Evolutionary conservation across 2,797 vertebrate genomes (phyloP).

Genomic region (Acanthopagrus latus): DNA sequence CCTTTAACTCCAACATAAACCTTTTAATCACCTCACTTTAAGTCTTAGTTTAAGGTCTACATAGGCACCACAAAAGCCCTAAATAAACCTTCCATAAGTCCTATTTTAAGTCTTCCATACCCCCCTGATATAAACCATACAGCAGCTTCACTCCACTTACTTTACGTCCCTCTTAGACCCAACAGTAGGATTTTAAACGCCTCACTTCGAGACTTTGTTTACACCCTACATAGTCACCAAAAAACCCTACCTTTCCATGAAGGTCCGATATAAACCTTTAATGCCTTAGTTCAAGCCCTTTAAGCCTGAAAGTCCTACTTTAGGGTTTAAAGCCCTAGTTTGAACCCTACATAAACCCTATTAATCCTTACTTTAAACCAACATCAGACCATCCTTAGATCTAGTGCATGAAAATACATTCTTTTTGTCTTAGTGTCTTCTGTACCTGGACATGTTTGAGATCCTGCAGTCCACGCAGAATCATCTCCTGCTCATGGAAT

Average conservation of each 20-base stretch:
- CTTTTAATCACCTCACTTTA: not conserved
- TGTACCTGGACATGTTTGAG: conserved; percentile 62
- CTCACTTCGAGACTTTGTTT: too few species aligned
- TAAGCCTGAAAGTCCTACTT: not conserved
- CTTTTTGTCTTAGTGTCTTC: not conserved
- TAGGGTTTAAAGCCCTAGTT: not conserved
- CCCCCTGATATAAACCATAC: too few species aligned
- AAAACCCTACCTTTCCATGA: too few species aligned
- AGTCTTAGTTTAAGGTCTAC: too few species aligned
- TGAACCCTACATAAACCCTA: not conserved
- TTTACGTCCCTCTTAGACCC: too few species aligned
- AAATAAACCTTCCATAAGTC: not conserved
- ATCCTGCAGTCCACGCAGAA: conserved; percentile 37
- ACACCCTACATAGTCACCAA: too few species aligned
- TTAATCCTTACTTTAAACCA: not conserved
- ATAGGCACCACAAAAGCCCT: not conserved
- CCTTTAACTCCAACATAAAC: too few species aligned
- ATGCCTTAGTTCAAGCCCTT: not conserved
- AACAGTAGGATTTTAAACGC: too few species aligned
- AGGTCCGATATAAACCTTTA: not conserved
- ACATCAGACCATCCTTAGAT: not conserved
- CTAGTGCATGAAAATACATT: not conserved
- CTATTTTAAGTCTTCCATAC: not conserved
- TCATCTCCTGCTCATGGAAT: conserved; percentile 39
- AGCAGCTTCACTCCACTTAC: too few species aligned